Evolutionary conservation across 2,797 vertebrate species (phyloP).

Genomic region (Tympanoctomys barrerae): DNA sequence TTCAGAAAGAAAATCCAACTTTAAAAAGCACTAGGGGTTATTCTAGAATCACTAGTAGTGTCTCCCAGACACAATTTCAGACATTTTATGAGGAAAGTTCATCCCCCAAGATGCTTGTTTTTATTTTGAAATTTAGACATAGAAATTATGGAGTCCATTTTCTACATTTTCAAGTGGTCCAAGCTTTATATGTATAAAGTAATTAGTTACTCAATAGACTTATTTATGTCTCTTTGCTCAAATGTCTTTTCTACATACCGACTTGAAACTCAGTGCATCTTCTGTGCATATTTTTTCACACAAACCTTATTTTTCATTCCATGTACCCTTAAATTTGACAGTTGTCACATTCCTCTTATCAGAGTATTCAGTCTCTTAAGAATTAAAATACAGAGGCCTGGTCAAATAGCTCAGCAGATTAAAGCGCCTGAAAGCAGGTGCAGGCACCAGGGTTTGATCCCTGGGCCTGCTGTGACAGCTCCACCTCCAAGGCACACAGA

Average conservation of each 20-base stretch:
- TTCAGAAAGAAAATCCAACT: constrained; percentile 11
- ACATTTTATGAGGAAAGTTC: neutral
- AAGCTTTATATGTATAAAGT: neutral
- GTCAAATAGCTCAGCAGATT: no score
- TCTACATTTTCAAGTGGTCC: neutral
- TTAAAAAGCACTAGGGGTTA: neutral
- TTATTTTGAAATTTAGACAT: constrained; percentile 27
- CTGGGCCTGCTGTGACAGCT: no score
- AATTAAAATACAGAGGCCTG: neutral
- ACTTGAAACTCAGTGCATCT: neutral
- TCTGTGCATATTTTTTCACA: neutral
- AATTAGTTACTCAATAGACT: neutral
- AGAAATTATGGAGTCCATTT: neutral
- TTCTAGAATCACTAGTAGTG: neutral
- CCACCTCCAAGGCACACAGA: no score
- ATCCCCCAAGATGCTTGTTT: neutral
- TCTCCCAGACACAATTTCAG: neutral
- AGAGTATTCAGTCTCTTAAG: neutral
- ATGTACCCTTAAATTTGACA: neutral
- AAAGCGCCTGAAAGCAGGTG: no score
- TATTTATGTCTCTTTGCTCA: neutral
- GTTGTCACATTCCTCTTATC: neutral
- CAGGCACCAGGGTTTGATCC: no score
- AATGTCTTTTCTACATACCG: neutral
- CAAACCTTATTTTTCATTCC: neutral